phyloP scores from a whole-genome alignment of 2,888 invertebrate species.

The Drosophila histrio region DNA sequence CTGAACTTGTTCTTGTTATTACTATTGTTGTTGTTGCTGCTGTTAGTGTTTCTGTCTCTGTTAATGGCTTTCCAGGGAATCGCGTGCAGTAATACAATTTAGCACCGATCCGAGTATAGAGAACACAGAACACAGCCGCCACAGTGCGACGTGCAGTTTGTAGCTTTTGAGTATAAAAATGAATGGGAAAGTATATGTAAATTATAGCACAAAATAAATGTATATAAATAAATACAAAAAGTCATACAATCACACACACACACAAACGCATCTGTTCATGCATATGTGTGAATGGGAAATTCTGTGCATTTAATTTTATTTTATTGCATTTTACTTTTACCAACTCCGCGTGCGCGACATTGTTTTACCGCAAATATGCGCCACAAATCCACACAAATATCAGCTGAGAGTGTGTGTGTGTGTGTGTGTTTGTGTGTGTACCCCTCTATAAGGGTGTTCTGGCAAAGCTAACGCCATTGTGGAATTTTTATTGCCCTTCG shows the following conservation, averaged over 20 bases:
- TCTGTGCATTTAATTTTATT: constrained; percentile 70
- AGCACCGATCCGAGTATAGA: constrained; percentile 28
- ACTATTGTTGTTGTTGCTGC: constrained; percentile 13
- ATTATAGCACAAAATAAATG: constrained; percentile 45
- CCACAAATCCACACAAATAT: constrained; percentile 49
- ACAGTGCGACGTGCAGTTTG: constrained; percentile 35
- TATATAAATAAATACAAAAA: constrained; percentile 20
- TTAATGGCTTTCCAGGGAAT: constrained; percentile 77
- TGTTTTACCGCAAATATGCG: constrained; percentile 64
- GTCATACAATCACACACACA: background rate
- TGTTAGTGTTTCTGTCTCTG: constrained; percentile 47
- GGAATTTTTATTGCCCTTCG: constrained; percentile 75
- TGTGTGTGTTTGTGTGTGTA: constrained; percentile 3
- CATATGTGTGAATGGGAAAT: constrained; percentile 39
- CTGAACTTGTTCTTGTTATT: constrained; percentile 31
- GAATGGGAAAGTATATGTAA: constrained; percentile 50
- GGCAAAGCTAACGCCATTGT: constrained; percentile 67
- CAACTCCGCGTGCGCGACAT: constrained; percentile 64
- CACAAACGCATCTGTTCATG: background rate
- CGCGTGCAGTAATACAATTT: constrained; percentile 77
- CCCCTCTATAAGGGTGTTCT: too few species aligned
- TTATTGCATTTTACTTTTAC: constrained; percentile 69
- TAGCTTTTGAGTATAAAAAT: constrained; percentile 41
- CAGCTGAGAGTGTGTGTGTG: background rate
- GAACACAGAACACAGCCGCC: constrained; percentile 28